phyloP scores from a whole-genome alignment of 2,888 invertebrate species.

The Diarsia dahlii region DNA sequence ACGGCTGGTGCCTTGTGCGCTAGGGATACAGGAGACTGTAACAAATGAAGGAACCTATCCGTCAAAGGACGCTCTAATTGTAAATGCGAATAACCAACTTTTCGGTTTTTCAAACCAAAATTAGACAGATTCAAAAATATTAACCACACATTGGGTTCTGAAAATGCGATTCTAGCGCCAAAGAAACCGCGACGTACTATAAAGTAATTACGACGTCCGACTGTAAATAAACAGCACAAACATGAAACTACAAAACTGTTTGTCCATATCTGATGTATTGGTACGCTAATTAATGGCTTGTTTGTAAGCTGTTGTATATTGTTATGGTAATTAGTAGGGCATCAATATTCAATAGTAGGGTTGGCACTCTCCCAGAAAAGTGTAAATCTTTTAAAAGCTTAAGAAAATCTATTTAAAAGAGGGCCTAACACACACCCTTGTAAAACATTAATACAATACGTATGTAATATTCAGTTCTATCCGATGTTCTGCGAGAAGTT shows the following conservation, averaged over 20 bases:
- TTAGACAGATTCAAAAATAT: too few species aligned
- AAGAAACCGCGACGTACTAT: neutral
- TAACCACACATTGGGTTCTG: too few species aligned
- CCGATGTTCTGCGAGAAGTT: too few species aligned
- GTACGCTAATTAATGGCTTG: constrained; percentile 23
- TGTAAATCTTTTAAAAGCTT: too few species aligned
- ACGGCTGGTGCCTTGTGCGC: neutral
- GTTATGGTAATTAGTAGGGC: constrained; percentile 29
- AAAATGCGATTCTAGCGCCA: too few species aligned
- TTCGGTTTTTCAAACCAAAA: too few species aligned
- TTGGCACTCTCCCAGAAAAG: neutral
- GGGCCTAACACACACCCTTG: neutral
- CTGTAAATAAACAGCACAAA: neutral
- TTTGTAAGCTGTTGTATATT: constrained; percentile 12
- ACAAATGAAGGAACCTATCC: neutral
- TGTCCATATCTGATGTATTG: constrained; percentile 15
- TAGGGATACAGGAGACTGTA: neutral
- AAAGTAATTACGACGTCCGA: neutral
- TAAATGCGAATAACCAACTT: too few species aligned
- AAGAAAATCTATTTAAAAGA: neutral
- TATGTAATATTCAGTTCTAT: neutral
- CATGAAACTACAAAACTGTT: constrained; percentile 19
- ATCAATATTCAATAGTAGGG: constrained; percentile 8
- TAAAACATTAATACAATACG: neutral
- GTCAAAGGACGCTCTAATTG: neutral